Evolutionary conservation across 2,888 invertebrate species (phyloP), one percentile per base, ranked within the genome.

Genomic region (Petrolisthes manimaculis): DNA sequence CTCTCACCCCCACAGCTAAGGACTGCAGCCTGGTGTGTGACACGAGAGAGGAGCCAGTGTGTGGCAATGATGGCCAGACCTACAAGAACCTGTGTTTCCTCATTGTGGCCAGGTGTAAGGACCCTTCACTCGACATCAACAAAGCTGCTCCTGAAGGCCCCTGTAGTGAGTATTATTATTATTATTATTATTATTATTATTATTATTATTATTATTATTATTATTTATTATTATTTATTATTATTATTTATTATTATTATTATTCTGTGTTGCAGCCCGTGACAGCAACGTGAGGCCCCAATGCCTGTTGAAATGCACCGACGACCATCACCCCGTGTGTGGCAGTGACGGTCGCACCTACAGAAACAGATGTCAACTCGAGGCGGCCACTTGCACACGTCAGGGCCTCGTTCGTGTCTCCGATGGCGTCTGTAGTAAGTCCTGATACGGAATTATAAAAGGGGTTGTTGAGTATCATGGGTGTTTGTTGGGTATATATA

Each of bases 321-420:
- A 12, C 0, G 24, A n/a, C 6, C 12, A 24, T 21, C 0, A 5
- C 1, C n/a, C 77, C 37, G 37, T 84, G n/a, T 84, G 84, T 84
- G 84, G 84, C 67, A 84, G 84, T 8, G 67, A 84, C 67, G 84
- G 84, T 0, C 53, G 18, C 9, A 82, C 86, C 6, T 83, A 82
- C 55, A 4, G 9, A 3, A 83, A 55, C 77, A 6, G 5, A 54
- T 86, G 85, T 37, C 21, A 14, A 4, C 55, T 86, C 8, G 56
- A 80, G 24, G 61, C 61, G 14, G 80, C 80, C 9, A 61, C 61
- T 12, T 80, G 80, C 61, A 9, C 55, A n/a, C 55, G 37, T 12
- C 24, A 61, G 24, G 80, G 80, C 8, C 80, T 80, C 12, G 56
- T 80, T 56, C 55, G 24, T 55, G 21, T 80, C 4, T 61, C 21